Conservation (phyloP, 1,140 invertebrate genomes). For the Lasaia peninsularis region DNA sequence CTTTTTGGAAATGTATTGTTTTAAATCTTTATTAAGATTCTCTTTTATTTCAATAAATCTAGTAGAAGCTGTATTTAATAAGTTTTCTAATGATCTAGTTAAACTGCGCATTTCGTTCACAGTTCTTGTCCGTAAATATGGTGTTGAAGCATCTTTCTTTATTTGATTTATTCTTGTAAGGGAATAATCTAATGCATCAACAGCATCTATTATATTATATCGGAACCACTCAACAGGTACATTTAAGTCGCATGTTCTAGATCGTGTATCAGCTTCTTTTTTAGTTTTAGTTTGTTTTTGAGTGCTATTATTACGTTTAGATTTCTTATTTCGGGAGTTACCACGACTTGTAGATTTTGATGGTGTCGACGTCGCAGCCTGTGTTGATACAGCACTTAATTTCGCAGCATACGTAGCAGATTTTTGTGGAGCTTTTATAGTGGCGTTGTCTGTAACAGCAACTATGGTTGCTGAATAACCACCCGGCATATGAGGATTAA, state of each 20-base stretch:
- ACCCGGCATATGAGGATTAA: constrained; percentile 69
- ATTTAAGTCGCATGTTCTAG: constrained; percentile 44
- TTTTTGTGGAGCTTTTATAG: constrained; percentile 32
- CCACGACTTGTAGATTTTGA: constrained; percentile 15
- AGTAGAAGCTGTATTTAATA: constrained; percentile 52
- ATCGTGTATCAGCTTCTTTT: constrained; percentile 25
- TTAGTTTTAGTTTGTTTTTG: constrained; percentile 31
- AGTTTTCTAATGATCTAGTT: constrained; percentile 56
- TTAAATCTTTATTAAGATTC: constrained; percentile 66
- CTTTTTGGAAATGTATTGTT: constrained; percentile 62
- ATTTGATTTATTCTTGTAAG: constrained; percentile 56
- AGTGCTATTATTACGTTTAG: constrained; percentile 28
- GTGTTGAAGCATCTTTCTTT: constrained; percentile 56
- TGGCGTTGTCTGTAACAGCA: constrained; percentile 46
- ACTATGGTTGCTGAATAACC: constrained; percentile 76
- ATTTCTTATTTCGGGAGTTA: constrained; percentile 15
- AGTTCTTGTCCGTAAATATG: constrained; percentile 51
- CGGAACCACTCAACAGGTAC: constrained; percentile 71
- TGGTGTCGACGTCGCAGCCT: constrained; percentile 20
- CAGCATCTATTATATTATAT: constrained; percentile 67
- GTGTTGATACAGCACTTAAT: constrained; percentile 41
- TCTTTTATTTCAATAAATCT: constrained; percentile 64
- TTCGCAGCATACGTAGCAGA: constrained; percentile 55
- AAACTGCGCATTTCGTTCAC: constrained; percentile 60
- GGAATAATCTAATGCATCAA: constrained; percentile 68